Evolutionary conservation across 2,888 invertebrate genomes (phyloP).

Genomic region (Helobdella robusta): DNA sequence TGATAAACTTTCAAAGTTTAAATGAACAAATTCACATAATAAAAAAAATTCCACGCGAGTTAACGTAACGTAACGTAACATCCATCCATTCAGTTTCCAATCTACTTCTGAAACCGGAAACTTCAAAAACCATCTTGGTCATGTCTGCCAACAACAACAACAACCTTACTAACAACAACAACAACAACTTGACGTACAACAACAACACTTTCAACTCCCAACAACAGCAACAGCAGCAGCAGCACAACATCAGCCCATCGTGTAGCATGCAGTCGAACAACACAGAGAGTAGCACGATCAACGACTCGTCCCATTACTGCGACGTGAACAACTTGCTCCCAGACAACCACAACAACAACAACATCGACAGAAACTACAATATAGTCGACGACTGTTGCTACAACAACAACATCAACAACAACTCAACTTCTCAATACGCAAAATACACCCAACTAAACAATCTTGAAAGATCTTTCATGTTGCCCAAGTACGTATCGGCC

Average conservation of each 20-base stretch:
- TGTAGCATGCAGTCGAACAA: slow-evolving; percentile 22
- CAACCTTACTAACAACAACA: slow-evolving; percentile 5
- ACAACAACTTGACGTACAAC: background rate
- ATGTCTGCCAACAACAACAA: slow-evolving; percentile 9
- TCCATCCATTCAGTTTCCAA: slow-evolving; percentile 15
- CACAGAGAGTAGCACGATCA: slow-evolving; percentile 15
- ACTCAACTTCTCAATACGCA: too few species aligned
- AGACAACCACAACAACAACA: slow-evolving; percentile 13
- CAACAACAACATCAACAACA: slow-evolving; percentile 4
- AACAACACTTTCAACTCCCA: background rate
- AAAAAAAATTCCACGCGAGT: too few species aligned
- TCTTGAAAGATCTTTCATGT: background rate
- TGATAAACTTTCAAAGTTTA: too few species aligned
- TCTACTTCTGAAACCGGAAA: slow-evolving; percentile 19
- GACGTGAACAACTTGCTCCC: slow-evolving; percentile 11
- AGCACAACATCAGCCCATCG: slow-evolving; percentile 16
- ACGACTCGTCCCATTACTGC: slow-evolving; percentile 11
- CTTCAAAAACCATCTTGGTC: slow-evolving; percentile 8
- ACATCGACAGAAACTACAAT: background rate
- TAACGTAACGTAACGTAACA: too few species aligned
- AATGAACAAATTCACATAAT: too few species aligned
- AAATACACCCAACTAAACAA: too few species aligned
- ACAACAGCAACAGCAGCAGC: background rate
- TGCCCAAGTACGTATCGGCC: slow-evolving; percentile 7
- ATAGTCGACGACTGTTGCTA: background rate